Evolutionary conservation across 2,797 vertebrate species (phyloP).

Genomic region (Sebastes hopkinsi): DNA sequence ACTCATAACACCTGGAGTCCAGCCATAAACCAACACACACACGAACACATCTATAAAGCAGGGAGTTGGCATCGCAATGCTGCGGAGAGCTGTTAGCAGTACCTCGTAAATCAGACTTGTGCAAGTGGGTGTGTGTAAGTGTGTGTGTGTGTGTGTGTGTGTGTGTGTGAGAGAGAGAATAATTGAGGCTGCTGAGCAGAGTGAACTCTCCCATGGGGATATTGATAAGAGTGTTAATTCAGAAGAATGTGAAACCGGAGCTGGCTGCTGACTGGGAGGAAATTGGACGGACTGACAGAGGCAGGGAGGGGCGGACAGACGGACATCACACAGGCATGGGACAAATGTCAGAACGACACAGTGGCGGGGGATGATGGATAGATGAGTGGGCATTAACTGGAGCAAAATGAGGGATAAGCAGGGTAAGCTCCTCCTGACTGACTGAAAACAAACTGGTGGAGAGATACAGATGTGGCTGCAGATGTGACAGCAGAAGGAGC

Average conservation of each 20-base stretch:
- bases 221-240: constrained; percentile 81
- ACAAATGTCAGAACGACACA: constrained; percentile 19
- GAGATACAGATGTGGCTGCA: constrained; percentile 54
- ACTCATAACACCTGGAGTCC: constrained; percentile 78
- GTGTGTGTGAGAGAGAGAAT: constrained; percentile 40
- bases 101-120: constrained; percentile 73
- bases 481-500: constrained; percentile 45
- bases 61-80: constrained; percentile 69
- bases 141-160: constrained; percentile 25
- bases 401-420: constrained; percentile 60
- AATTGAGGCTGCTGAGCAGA: constrained; percentile 66
- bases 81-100: constrained; percentile 72
- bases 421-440: constrained; percentile 57
- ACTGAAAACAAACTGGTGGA: constrained; percentile 47
- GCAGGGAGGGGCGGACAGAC: constrained; percentile 21
- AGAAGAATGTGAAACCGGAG: constrained; percentile 72
- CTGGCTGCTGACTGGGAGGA: constrained; percentile 69
- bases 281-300: constrained; percentile 58
- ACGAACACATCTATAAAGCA: constrained; percentile 62
- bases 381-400: constrained; percentile 57
- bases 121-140: constrained; percentile 53
- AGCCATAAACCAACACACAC: constrained; percentile 63
- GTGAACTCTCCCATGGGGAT: constrained; percentile 69
- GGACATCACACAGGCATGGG: constrained; percentile 1
- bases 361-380: constrained; percentile 43